Evolutionary conservation across 1,140 invertebrate species (phyloP), one percentile per base, ranked within the genome.

Genomic region (Dufourea novaeangliae): DNA sequence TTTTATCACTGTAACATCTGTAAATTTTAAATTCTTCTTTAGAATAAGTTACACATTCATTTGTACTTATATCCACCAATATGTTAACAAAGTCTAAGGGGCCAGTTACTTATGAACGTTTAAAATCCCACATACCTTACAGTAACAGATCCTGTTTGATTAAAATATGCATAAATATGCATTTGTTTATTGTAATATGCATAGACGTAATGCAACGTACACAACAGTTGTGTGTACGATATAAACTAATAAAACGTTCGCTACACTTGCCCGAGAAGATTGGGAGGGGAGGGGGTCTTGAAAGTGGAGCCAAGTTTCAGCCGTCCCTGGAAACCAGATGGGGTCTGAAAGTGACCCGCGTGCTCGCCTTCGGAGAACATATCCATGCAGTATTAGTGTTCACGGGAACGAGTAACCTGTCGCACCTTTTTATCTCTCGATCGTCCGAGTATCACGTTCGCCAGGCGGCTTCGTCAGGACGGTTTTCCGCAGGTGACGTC

Each of bases 281-380:
- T n/a, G 27, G 20, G 22, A 10, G 34, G 29, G 17, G 56, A 8
- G 72, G 67, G 37, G 74, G 29, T 61, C 44, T 62, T 44, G 56
- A 77, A 77, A 50, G 63, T 79, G 61, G 67, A 50, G 46, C 67
- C 76, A 59, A 32, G n/a, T 66, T 46, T 74, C 62, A 44, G 61
- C 52, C 83, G 83, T 72, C 74, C 70, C 83, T 85, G 84, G 50
- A 61, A 56, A 61, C 67, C 79, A 80, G 83, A 84, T 76, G 83
- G 79, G 79, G 82, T 87, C 84, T 88, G 88, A 90, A 90, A 90
- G 89, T 90, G 79, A 82, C 68, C 83, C 81, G 85, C 83, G 86
- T 86, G 87, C 76, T 90, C 83, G 83, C 86, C 88, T 91, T 88
- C 81, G 66, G 50, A 25, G 81, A 83, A 63, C 74, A 83, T 89